A percentile compares a stretch with the other conserved stretches of the same genome.
phyloP scores from a whole-genome alignment of 2,797 vertebrate species.

The Brotula barbata region DNA sequence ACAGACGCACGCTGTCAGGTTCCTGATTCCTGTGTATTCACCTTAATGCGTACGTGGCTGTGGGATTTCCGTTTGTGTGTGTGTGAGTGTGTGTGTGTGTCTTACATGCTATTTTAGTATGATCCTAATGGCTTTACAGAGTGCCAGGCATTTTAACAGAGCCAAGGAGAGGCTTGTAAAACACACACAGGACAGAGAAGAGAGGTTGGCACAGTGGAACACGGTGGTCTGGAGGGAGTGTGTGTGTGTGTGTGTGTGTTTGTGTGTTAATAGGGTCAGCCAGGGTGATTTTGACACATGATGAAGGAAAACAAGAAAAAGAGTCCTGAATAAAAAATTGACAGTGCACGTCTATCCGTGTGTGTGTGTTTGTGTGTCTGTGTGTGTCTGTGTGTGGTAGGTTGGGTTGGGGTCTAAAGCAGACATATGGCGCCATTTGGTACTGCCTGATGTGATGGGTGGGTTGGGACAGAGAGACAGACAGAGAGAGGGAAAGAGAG shows the following conservation, averaged over 20 bases:
- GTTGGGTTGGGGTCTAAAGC: constrained; percentile 44
- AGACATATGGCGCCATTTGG: constrained; percentile 59
- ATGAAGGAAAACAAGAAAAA: constrained; percentile 66
- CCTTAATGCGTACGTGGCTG: constrained; percentile 21
- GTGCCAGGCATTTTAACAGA: constrained; percentile 74
- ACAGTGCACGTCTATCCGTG: constrained; percentile 58
- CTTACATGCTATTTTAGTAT: constrained; percentile 71
- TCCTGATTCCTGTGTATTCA: constrained; percentile 5
- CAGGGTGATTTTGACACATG: constrained; percentile 68
- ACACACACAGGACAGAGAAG: constrained; percentile 68
- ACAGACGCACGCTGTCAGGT: no score
- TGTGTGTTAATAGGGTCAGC: constrained; percentile 63
- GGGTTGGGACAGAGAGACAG: constrained; percentile 46
- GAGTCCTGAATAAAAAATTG: constrained; percentile 59
- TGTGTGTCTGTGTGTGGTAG: not conserved
- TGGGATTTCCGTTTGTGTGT: constrained; percentile 30
- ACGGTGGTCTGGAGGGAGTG: constrained; percentile 58
- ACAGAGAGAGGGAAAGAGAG: constrained; percentile 20
- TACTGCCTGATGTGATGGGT: constrained; percentile 48
- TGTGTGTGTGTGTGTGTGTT: constrained; percentile 25
- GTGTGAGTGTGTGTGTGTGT: constrained; percentile 50
- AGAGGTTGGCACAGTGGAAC: constrained; percentile 61
- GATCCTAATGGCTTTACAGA: constrained; percentile 74
- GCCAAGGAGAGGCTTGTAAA: constrained; percentile 70
- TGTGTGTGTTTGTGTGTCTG: constrained; percentile 38